phyloP scores from a whole-genome alignment of 2,797 vertebrate genomes.

The Tokudaia tokunoshimensis region DNA sequence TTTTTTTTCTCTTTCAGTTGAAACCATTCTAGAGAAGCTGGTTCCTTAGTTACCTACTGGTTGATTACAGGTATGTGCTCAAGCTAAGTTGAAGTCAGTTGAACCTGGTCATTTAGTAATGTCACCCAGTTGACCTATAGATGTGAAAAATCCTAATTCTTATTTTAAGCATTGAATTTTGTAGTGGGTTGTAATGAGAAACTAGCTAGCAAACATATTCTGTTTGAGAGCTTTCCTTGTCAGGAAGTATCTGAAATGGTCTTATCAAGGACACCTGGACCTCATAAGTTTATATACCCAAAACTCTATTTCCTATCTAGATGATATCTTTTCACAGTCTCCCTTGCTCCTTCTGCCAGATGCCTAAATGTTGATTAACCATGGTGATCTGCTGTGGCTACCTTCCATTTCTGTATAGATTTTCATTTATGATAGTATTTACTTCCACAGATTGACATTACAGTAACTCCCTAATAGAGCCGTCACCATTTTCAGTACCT shows the following conservation, averaged over 20 bases:
- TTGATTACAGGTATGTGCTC: not conserved
- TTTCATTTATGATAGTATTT: not conserved
- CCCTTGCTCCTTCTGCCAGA: not conserved
- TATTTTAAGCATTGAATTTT: conserved; percentile 12
- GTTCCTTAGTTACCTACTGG: not conserved
- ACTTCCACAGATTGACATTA: not conserved
- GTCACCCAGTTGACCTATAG: not conserved
- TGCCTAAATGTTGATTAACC: not conserved
- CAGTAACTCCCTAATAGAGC: not conserved
- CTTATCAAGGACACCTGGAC: not conserved
- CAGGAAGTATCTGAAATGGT: not conserved
- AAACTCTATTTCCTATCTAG: not conserved
- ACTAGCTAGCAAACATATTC: not conserved
- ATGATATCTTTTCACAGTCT: not conserved
- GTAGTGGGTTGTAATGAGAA: not conserved
- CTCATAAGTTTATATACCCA: not conserved
- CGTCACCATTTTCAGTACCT: not conserved
- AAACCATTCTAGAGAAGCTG: not conserved
- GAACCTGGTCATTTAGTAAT: not conserved
- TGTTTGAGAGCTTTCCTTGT: not conserved
- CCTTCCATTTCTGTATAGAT: not conserved
- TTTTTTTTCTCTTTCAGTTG: not conserved
- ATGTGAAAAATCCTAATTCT: not conserved
- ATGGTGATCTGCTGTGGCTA: not conserved
- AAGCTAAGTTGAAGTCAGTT: not conserved